Conservation (phyloP, 2,113 vertebrate species). For the Eupsittula cactorum region DNA sequence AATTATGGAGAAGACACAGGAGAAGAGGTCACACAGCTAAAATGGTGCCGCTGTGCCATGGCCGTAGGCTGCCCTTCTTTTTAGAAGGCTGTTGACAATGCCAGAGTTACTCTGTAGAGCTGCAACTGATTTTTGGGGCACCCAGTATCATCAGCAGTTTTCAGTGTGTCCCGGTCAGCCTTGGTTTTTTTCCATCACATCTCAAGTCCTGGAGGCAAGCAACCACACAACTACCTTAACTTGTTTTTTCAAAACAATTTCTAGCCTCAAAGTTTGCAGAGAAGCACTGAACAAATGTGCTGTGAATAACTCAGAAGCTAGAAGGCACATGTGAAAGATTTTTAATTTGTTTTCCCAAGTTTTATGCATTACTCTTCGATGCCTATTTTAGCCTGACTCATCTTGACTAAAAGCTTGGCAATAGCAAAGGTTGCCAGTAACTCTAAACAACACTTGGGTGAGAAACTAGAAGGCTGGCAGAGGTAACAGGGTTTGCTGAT, state of each 20-base stretch:
- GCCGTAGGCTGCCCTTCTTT: neutral
- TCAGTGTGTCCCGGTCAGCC: neutral
- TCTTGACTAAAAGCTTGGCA: conserved; percentile 52
- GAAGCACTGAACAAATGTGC: conserved; percentile 23
- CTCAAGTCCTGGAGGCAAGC: neutral
- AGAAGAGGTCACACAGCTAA: neutral
- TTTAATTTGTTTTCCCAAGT: conserved; percentile 40
- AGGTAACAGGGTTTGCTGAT: conserved; percentile 9
- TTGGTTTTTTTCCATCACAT: neutral
- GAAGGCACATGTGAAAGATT: conserved; percentile 56
- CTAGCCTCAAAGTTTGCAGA: neutral
- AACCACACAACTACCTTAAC: neutral
- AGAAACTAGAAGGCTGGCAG: conserved; percentile 32
- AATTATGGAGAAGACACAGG: neutral
- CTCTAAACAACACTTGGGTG: conserved; percentile 16
- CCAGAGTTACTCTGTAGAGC: neutral
- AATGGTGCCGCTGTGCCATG: neutral
- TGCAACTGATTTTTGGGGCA: neutral
- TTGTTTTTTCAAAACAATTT: neutral
- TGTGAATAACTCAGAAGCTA: conserved; percentile 42
- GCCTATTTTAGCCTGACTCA: conserved; percentile 56
- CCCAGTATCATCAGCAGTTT: neutral
- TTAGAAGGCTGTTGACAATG: neutral
- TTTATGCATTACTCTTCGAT: neutral
- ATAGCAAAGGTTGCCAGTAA: conserved; percentile 43